Conservation (phyloP, 2,113 vertebrate species). For the Ceuthmochares aereus region DNA sequence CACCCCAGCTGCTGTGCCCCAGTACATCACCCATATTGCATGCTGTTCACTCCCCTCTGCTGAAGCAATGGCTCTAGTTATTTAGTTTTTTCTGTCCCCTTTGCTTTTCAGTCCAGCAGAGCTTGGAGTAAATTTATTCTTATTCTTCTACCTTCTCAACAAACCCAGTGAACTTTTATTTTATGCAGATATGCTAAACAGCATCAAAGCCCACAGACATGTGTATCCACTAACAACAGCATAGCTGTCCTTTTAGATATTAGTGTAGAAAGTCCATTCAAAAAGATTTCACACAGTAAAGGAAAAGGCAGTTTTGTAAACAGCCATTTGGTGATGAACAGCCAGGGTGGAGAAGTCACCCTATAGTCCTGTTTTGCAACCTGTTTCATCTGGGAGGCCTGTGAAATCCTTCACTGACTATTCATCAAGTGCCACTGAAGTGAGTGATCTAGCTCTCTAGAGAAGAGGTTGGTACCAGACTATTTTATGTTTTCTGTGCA, state of each 20-base stretch:
- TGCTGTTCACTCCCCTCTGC: background rate
- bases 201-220: background rate
- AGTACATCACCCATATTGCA: background rate
- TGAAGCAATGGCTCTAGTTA: background rate
- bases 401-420: background rate
- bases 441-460: conserved; percentile 3
- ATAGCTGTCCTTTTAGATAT: background rate
- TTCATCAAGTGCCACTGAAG: conserved; percentile 32
- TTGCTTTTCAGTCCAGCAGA: conserved; percentile 1
- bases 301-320: conserved; percentile 18
- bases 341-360: background rate
- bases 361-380: conserved; percentile 6
- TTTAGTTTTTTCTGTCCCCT: background rate
- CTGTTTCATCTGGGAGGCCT: background rate
- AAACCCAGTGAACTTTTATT: background rate
- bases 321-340: conserved; percentile 30
- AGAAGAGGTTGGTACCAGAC: background rate
- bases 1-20: background rate
- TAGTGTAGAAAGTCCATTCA: background rate
- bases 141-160: background rate
- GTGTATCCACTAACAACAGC: background rate
- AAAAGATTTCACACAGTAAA: background rate
- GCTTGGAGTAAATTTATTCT: background rate
- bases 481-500: conserved; percentile 11
- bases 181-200: background rate